Evolutionary conservation across 1,140 invertebrate genomes (phyloP).

Genomic region (Cheumatopsyche charites): DNA sequence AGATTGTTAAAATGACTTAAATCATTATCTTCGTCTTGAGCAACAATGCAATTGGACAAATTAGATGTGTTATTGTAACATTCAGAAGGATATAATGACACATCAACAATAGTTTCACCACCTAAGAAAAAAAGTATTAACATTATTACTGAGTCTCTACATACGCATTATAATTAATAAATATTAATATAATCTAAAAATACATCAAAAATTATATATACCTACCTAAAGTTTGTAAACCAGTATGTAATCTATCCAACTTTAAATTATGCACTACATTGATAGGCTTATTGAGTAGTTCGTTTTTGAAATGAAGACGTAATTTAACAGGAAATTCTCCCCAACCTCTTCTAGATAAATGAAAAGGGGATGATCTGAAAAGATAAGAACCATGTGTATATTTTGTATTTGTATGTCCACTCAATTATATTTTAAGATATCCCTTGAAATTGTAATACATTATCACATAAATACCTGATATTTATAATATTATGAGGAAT

Average conservation of each 20-base stretch:
- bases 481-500: constrained; percentile 86
- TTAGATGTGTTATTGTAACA: constrained; percentile 52
- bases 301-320: constrained; percentile 78
- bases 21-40: background rate
- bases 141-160: background rate
- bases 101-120: constrained; percentile 76
- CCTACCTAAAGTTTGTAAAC: constrained; percentile 80
- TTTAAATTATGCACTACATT: constrained; percentile 83
- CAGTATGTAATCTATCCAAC: constrained; percentile 83
- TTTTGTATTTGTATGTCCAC: background rate
- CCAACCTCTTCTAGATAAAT: constrained; percentile 84
- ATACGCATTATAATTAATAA: background rate
- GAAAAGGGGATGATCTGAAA: constrained; percentile 76
- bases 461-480: constrained; percentile 65
- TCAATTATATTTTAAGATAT: background rate
- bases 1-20: background rate
- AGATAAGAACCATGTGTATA: constrained; percentile 42
- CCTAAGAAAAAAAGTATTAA: constrained; percentile 58
- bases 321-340: constrained; percentile 87
- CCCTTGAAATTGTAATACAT: background rate
- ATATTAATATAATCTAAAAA: constrained; percentile 29
- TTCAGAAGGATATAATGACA: constrained; percentile 67
- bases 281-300: constrained; percentile 74
- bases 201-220: constrained; percentile 1
- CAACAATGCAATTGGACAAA: background rate